Base-by-base conservation (phyloP, 92 coral and sea anemone genomes). In the Micromussa lordhowensis region DNA sequence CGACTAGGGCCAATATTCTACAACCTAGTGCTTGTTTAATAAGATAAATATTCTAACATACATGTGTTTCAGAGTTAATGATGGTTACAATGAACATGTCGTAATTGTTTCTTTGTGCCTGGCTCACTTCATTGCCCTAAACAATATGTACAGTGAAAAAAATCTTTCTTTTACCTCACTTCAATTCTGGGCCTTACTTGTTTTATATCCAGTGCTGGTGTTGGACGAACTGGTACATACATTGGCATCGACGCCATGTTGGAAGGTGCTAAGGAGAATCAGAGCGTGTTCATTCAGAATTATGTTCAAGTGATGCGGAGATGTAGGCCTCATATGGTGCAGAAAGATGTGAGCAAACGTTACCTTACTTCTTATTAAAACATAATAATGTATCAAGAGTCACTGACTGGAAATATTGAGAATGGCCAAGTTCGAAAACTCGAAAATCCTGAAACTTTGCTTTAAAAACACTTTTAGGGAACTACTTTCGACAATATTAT, bases 181-280 rank as follows among this genome's bases (percentile, higher is more conserved):
- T 83, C 84, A 12, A 90, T 87, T 64, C 82, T 88, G n/a, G 89
- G 89, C 22, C 44, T 92, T 18, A 84, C 93, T 10, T 92, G 90
- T 17, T 19, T 73, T 53, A 18, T 72, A 18, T 85, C 19, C 89
- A 95, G 98, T 82, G 96, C 95, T 69, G 98, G 98, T 26, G 93
- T 95, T 35, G 96, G 98, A 70, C 93, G 98, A 3, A 95, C 98
- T 34, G 98, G 98, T 38, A 91, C 96, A 0, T 95, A 82, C 29
- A 72, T 95, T 61, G 98, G 88, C 1, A 84, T 95, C n/a, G 98
- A 95, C 72, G 98, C 98, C 81, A 95, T 95, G 96, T 30, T 95
- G 84, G 94, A 89, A 49, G 75, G 94, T 9, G 91, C 95, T 7
- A 82, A 87, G 83, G 63, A 73, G 29, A 84, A 76, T 38, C 64